A percentile compares a stretch with the other conserved stretches of the same genome.
Evolutionary conservation across 2,888 invertebrate genomes (phyloP).

Genomic region (Oligia latruncula): DNA sequence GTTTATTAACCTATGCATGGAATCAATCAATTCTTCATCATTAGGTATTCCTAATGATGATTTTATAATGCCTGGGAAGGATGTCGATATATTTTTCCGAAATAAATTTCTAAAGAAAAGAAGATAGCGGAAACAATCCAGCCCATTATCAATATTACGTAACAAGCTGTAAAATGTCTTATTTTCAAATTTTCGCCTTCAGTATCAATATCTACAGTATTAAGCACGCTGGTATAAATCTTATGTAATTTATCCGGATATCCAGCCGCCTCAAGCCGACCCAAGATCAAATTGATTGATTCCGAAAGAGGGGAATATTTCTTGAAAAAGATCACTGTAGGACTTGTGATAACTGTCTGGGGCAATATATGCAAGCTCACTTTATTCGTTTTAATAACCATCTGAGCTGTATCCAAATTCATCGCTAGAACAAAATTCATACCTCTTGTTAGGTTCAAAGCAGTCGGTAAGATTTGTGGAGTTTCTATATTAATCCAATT

Average conservation of each 20-base stretch:
- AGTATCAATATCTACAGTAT: conserved; percentile 32
- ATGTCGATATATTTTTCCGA: conserved; percentile 60
- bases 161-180: conserved; percentile 81
- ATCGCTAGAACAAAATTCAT: conserved; percentile 79
- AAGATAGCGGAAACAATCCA: conserved; percentile 74
- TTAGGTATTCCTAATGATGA: background rate
- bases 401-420: conserved; percentile 73
- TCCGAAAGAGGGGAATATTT: conserved; percentile 78
- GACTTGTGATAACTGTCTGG: conserved; percentile 73
- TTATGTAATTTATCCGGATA: conserved; percentile 75
- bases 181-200: conserved; percentile 73
- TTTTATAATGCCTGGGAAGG: conserved; percentile 68
- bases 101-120: conserved; percentile 76
- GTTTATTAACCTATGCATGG: no score
- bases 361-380: conserved; percentile 74
- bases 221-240: conserved; percentile 63
- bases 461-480: conserved; percentile 68
- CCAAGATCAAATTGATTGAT: conserved; percentile 74
- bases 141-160: conserved; percentile 76
- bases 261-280: conserved; percentile 77
- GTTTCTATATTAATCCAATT: conserved; percentile 75
- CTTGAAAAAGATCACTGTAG: conserved; percentile 81
- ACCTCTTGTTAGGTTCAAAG: conserved; percentile 74
- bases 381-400: conserved; percentile 68
- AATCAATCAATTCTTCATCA: no score